Percentiles rank a stretch among this genome's conserved stretches.
phyloP scores from a whole-genome alignment of 2,888 invertebrate genomes.

The Eristalinus aeneus region DNA sequence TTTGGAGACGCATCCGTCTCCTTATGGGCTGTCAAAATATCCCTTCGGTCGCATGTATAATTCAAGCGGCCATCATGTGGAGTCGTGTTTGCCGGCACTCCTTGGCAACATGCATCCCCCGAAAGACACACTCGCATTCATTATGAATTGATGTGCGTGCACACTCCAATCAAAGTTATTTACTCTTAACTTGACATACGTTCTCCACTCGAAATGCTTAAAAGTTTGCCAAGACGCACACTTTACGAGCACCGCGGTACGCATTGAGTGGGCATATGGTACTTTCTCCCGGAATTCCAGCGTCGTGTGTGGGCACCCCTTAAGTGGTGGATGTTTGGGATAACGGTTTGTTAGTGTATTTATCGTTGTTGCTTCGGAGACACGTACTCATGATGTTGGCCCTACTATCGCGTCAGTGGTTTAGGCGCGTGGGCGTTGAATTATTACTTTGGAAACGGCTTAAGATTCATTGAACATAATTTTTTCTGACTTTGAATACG shows the following conservation, averaged over 20 bases:
- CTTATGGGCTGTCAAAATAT: background rate
- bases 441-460: background rate
- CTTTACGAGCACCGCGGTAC: background rate
- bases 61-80: background rate
- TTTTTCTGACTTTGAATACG: background rate
- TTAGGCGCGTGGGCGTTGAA: background rate
- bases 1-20: background rate
- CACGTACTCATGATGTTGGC: background rate
- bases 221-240: background rate
- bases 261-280: background rate
- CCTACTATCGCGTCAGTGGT: background rate
- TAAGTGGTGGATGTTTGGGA: background rate
- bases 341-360: background rate
- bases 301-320: background rate
- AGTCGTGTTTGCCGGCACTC: background rate
- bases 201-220: background rate
- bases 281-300: background rate
- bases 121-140: background rate
- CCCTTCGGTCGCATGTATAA: background rate
- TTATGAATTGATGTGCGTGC: conserved; percentile 9
- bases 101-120: background rate
- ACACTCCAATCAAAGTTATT: background rate
- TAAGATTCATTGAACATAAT: background rate
- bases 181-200: background rate
- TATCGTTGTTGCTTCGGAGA: background rate